Base-by-base conservation (phyloP, 2,888 invertebrate genomes). In the Hermaeophaga mercurialis region DNA sequence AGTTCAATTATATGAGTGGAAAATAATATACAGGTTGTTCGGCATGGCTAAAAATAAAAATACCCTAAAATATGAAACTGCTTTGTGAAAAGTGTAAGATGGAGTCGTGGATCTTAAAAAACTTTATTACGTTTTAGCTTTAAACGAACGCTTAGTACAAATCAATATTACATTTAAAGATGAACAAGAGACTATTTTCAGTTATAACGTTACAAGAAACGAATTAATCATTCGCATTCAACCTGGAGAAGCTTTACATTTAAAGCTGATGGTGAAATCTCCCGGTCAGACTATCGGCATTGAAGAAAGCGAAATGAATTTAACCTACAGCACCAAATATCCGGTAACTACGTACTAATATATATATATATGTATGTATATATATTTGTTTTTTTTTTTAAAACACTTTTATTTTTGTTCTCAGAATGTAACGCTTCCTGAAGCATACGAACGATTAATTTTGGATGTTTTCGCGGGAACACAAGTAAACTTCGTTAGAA, bases 401-500 rank as follows among this genome's bases (percentile, higher is more conserved):
- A n/a, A n/a, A n/a, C n/a, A n/a, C n/a, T n/a, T n/a, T n/a, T n/a
- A n/a, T n/a, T n/a, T n/a, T n/a, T n/a, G n/a, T n/a, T 54, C 61
- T 74, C 64, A 88, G 87, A 82, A 82, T 70, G 80, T 88, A 0
- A 85, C 86, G 72, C 78, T 99, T 61, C 97, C 98, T 1, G 98
- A 99, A 79, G 99, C 99, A 1, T 99, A 99, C 76, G 98, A 99
- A 78, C 85, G 98, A 62, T 84, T 99, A 56, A 94, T 99, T 68
- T 80, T 97, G 60, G 99, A 99, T 76, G 98, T 99, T 0, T 98
- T 99, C 76, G 92, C 92, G 74, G 99, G 99, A 24, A 95, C 94
- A 7, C 97, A 99, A 81, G 97, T 98, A 91, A 96, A 99, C 80
- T 99, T 99, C 80, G 99, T 99, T 0, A 87, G 99, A 43, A 91